phyloP scores from a whole-genome alignment of 1,140 invertebrate species.

The Ceratina australensis region DNA sequence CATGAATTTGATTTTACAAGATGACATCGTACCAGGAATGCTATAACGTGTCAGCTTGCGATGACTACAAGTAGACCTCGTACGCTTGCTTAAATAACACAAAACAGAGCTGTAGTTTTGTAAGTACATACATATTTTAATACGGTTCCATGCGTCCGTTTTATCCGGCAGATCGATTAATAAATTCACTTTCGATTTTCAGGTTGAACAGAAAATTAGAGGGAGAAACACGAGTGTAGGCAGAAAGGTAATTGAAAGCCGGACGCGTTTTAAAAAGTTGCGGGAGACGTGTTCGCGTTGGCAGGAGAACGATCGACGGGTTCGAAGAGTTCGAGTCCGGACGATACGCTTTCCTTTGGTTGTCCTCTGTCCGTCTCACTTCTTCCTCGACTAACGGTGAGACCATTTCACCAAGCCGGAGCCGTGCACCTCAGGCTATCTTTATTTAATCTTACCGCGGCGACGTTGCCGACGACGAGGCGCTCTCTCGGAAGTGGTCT shows the following conservation, averaged over 20 bases:
- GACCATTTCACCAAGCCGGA: conserved; percentile 52
- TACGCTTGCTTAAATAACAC: too few relatives aligned
- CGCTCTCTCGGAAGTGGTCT: conserved; percentile 54
- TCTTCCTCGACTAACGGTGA: conserved; percentile 66
- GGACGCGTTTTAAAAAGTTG: conserved; percentile 9
- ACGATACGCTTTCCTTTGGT: conserved; percentile 62
- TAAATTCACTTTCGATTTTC: too few relatives aligned
- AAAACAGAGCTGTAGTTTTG: too few relatives aligned
- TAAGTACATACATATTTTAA: too few relatives aligned
- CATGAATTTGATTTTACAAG: neutral
- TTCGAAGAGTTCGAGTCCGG: conserved; percentile 46
- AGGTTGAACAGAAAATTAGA: neutral
- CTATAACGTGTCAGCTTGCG: conserved; percentile 37
- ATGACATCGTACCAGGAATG: conserved; percentile 37
- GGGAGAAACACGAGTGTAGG: neutral
- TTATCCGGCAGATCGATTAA: too few relatives aligned
- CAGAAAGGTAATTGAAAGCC: too few relatives aligned
- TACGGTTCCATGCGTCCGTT: too few relatives aligned
- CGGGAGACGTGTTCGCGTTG: conserved; percentile 36
- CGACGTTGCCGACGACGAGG: conserved; percentile 53
- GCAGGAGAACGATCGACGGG: conserved; percentile 37
- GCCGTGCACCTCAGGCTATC: conserved; percentile 54
- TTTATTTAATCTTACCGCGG: conserved; percentile 59
- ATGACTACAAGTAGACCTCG: neutral
- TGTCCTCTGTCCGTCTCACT: conserved; percentile 62